phyloP scores from a whole-genome alignment of 1,140 invertebrate species.

The Seison nebaliae region DNA sequence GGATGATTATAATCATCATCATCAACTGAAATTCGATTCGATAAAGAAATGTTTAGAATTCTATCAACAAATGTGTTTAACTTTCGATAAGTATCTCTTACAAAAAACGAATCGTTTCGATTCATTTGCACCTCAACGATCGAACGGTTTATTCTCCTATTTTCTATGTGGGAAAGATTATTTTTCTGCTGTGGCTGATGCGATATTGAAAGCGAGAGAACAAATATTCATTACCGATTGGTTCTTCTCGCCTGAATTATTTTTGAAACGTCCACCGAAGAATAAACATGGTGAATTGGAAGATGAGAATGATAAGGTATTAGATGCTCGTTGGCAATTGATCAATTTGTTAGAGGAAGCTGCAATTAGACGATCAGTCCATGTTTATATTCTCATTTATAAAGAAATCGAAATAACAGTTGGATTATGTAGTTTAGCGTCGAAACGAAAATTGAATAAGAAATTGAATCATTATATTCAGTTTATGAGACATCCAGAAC shows the following conservation, averaged over 20 bases:
- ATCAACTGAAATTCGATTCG: neutral
- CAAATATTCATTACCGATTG: conserved; percentile 87
- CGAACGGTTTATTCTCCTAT: conserved; percentile 2
- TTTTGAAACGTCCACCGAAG: conserved; percentile 64
- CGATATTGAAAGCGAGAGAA: conserved; percentile 55
- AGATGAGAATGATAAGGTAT: conserved; percentile 56
- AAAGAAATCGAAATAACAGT: conserved; percentile 88
- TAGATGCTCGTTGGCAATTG: too few relatives aligned
- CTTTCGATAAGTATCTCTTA: too few relatives aligned
- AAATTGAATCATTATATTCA: conserved; percentile 20
- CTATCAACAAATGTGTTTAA: too few relatives aligned
- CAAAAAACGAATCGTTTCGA: neutral
- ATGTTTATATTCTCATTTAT: conserved; percentile 68
- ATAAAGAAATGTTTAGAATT: neutral
- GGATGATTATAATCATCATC: too few relatives aligned
- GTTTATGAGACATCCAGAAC: conserved; percentile 78
- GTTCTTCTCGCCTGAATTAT: conserved; percentile 76
- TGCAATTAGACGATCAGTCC: conserved; percentile 46
- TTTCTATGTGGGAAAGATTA: conserved; percentile 53
- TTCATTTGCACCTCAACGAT: conserved; percentile 7
- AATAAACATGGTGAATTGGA: conserved; percentile 46
- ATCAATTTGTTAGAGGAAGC: conserved; percentile 65
- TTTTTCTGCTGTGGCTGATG: conserved; percentile 60
- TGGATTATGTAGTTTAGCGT: conserved; percentile 73
- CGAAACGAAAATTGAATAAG: conserved; percentile 46